Percentiles rank a stretch among this genome's conserved stretches.
phyloP scores from a whole-genome alignment of 2,113 vertebrate species.

The Genyomyrus donnyi region DNA sequence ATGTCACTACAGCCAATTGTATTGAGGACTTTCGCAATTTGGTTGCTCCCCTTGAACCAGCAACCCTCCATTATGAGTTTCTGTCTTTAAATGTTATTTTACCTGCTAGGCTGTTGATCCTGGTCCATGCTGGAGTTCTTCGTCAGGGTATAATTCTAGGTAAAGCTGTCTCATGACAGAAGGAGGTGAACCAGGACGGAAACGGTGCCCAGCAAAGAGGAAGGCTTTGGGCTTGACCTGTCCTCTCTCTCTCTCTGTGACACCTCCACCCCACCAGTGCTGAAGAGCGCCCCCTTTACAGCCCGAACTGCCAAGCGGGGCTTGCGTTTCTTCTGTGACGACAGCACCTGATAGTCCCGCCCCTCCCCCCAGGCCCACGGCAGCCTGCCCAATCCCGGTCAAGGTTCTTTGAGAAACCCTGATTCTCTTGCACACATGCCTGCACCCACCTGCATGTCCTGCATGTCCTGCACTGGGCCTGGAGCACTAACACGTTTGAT shows the following conservation, averaged over 20 bases:
- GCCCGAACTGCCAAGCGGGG: conserved; percentile 94
- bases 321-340: conserved; percentile 95
- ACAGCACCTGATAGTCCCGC: conserved; percentile 81
- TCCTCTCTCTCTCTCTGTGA: conserved; percentile 56
- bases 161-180: neutral
- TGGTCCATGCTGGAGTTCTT: neutral
- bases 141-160: neutral
- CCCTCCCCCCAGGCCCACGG: conserved; percentile 46
- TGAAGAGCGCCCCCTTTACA: conserved; percentile 92
- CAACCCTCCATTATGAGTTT: neutral
- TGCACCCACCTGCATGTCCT: conserved; percentile 46
- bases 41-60: neutral
- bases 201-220: neutral
- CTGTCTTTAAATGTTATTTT: neutral
- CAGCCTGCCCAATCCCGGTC: conserved; percentile 27
- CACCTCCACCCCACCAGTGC: conserved; percentile 62
- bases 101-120: neutral
- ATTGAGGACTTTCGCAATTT: neutral
- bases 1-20: neutral
- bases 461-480: neutral
- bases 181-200: neutral
- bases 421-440: conserved; percentile 44
- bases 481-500: neutral
- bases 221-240: conserved; percentile 49
- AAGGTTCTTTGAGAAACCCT: conserved; percentile 50